Percentiles rank a stretch among this genome's conserved stretches.
Evolutionary conservation across 1,140 invertebrate genomes (phyloP).

Genomic region (Nylanderia fulva): DNA sequence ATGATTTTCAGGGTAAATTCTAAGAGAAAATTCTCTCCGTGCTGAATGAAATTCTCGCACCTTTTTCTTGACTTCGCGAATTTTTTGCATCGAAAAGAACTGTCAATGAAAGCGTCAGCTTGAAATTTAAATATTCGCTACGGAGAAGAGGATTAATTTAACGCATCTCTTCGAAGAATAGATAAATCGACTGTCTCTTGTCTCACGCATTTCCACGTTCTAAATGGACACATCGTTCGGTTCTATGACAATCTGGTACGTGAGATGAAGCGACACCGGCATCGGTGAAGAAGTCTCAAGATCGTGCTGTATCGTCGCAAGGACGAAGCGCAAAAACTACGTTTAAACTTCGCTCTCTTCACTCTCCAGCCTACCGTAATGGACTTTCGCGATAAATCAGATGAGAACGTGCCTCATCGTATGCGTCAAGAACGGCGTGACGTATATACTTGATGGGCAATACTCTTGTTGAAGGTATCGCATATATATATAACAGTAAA

Average conservation of each 20-base stretch:
- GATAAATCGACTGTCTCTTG: conserved; percentile 11
- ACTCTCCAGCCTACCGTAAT: not conserved
- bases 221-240: not conserved
- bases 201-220: conserved; percentile 19
- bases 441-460: not conserved
- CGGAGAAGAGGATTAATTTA: conserved; percentile 12
- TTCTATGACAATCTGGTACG: conserved; percentile 25
- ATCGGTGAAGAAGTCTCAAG: not conserved
- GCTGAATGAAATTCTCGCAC: no score
- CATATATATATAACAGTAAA: not conserved
- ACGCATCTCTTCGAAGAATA: conserved; percentile 24
- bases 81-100: not conserved
- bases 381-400: conserved; percentile 33
- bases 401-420: conserved; percentile 22
- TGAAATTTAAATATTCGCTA: conserved; percentile 3
- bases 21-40: no score
- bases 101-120: not conserved
- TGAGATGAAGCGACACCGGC: conserved; percentile 17
- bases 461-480: not conserved
- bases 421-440: not conserved
- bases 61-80: conserved; percentile 15
- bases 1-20: no score
- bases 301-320: conserved; percentile 58
- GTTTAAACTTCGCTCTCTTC: conserved; percentile 13
- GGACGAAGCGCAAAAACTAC: conserved; percentile 12